Evolutionary conservation across 1,140 invertebrate species (phyloP).

Genomic region (Apis dorsata): DNA sequence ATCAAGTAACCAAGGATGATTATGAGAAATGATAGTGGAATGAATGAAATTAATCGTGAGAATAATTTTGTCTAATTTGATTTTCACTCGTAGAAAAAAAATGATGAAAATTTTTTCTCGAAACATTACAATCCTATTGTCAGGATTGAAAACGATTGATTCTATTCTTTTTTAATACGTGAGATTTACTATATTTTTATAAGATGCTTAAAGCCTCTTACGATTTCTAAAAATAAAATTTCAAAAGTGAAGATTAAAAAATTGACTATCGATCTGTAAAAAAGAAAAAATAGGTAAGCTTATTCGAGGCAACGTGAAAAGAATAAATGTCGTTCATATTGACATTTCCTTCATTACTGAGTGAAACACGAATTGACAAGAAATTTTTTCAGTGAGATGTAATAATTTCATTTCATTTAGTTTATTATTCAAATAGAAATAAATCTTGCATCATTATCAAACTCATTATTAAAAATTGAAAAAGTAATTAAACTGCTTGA

Average conservation of each 20-base stretch:
- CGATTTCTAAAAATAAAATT: not conserved
- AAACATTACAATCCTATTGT: not conserved
- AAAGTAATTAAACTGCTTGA: no score
- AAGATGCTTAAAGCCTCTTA: not conserved
- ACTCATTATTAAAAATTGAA: no score
- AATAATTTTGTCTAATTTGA: slow-evolving; percentile 14
- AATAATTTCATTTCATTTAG: not conserved
- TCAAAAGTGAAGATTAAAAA: not conserved
- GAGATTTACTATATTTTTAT: not conserved
- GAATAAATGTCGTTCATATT: not conserved
- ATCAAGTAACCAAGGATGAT: not conserved
- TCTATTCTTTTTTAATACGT: not conserved
- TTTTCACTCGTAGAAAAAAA: slow-evolving; percentile 7
- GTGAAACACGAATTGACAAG: not conserved
- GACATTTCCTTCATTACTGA: not conserved
- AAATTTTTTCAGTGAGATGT: not conserved
- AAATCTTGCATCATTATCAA: no score
- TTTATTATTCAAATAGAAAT: no score
- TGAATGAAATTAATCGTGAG: slow-evolving; percentile 6
- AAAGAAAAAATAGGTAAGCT: not conserved
- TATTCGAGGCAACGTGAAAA: not conserved
- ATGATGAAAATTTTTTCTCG: not conserved
- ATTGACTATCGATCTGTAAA: not conserved
- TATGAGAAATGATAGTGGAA: not conserved
- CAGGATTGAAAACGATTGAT: not conserved